These are phyloP conservation scores for Chaunax sp. DNA, from an alignment of 2,797 vertebrate species.

Conservation along the genomic window DNA sequence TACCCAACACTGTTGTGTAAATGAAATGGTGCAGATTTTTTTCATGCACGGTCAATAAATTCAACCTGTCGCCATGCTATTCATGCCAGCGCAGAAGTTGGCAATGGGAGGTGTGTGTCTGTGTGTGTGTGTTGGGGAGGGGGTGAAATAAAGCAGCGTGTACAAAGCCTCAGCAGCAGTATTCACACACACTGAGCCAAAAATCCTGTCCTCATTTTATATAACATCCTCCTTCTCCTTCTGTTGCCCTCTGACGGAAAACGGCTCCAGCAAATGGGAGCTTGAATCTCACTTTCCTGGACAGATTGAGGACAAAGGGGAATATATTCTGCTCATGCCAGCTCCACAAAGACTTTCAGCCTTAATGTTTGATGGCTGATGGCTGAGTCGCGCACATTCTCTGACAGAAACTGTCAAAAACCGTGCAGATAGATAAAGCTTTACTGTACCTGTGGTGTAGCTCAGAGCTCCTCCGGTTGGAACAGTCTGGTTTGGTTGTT, in stretches of 20 bases:
- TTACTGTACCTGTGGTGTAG: slow-evolving; percentile 74
- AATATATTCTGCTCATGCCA: slow-evolving; percentile 2
- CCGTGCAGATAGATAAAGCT: slow-evolving; percentile 19
- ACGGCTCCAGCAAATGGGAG: slow-evolving; percentile 4
- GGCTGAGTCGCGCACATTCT: background rate
- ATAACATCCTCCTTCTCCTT: slow-evolving; percentile 36
- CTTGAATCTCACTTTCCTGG: slow-evolving; percentile 3
- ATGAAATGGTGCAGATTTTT: too few species aligned
- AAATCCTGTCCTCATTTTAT: slow-evolving; percentile 53
- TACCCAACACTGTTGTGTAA: too few species aligned
- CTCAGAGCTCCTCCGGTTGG: slow-evolving; percentile 37
- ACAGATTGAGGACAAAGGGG: slow-evolving; percentile 4
- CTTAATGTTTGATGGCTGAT: too few species aligned
- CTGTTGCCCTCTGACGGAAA: slow-evolving; percentile 29
- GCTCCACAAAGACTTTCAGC: slow-evolving; percentile 11
- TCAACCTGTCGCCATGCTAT: slow-evolving; percentile 51
- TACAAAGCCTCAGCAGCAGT: slow-evolving; percentile 58
- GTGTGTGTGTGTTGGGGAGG: slow-evolving; percentile 11
- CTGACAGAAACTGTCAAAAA: background rate
- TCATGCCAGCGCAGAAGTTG: slow-evolving; percentile 40
- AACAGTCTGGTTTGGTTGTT: slow-evolving; percentile 26
- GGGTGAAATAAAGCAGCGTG: slow-evolving; percentile 30
- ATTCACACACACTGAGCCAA: slow-evolving; percentile 55
- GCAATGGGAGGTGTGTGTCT: slow-evolving; percentile 8
- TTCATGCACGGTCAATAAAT: slow-evolving; percentile 48